Evolutionary conservation across 1,140 invertebrate genomes (phyloP).

Genomic region (Cotesia glomerata): DNA sequence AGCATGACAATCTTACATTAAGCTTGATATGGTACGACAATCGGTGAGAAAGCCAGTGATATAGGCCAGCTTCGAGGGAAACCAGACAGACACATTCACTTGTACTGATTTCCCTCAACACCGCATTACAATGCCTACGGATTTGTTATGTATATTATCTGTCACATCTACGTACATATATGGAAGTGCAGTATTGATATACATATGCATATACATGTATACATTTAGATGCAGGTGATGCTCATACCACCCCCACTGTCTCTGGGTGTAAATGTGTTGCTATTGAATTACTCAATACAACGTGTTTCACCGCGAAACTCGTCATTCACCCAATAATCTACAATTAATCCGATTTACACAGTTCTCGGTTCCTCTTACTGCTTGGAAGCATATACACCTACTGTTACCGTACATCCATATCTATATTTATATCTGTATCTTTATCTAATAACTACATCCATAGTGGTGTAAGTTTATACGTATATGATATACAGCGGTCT

Average conservation of each 20-base stretch:
- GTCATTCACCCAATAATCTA: slow-evolving; percentile 28
- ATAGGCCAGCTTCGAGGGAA: slow-evolving; percentile 23
- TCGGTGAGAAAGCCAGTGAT: slow-evolving; percentile 22
- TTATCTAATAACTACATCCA: too few relatives aligned
- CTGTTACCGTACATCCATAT: neutral
- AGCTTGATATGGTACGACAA: slow-evolving; percentile 19
- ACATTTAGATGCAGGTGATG: too few relatives aligned
- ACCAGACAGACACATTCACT: neutral
- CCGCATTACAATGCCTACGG: slow-evolving; percentile 6
- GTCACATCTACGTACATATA: too few relatives aligned
- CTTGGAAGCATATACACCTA: neutral
- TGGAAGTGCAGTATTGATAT: too few relatives aligned
- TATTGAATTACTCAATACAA: slow-evolving; percentile 32
- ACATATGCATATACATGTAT: too few relatives aligned
- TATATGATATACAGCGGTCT: neutral
- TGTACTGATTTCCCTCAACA: neutral
- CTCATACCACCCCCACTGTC: slow-evolving; percentile 1
- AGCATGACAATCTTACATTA: slow-evolving; percentile 14
- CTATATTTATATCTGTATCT: too few relatives aligned
- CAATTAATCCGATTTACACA: slow-evolving; percentile 31
- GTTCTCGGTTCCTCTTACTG: slow-evolving; percentile 1
- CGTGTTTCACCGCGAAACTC: slow-evolving; percentile 22
- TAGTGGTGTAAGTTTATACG: neutral
- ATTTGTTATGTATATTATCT: neutral
- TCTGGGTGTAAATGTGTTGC: slow-evolving; percentile 4